Percentiles rank a stretch among this genome's conserved stretches.
These are phyloP conservation scores for Silvanus unidentatus DNA, from an alignment of 2,888 invertebrate genomes.

Conservation along the genomic window DNA sequence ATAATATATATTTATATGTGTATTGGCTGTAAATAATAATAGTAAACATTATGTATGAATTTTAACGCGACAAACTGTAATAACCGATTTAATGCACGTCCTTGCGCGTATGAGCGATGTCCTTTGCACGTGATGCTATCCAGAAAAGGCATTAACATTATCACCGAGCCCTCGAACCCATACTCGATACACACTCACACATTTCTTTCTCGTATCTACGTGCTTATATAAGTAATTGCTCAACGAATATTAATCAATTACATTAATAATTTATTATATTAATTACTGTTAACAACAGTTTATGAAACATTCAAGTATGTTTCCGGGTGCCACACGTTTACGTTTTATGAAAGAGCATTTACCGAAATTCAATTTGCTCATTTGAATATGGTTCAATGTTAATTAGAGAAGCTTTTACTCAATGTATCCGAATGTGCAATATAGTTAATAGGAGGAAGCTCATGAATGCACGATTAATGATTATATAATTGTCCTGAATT, in stretches of 20 bases:
- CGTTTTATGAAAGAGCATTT: too few species aligned
- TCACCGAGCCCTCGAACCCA: background rate
- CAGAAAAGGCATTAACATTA: constrained; percentile 6
- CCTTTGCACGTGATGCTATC: constrained; percentile 17
- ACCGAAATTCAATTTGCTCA: too few species aligned
- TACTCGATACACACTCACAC: background rate
- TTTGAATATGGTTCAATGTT: too few species aligned
- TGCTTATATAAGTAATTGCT: constrained; percentile 2
- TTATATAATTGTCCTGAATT: constrained; percentile 36
- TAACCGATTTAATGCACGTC: constrained; percentile 27
- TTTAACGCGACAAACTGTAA: constrained; percentile 20
- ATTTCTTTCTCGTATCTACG: background rate
- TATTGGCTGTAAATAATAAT: constrained; percentile 1
- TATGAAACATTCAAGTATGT: too few species aligned
- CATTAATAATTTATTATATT: too few species aligned
- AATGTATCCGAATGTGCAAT: too few species aligned
- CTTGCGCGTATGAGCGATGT: constrained; percentile 26
- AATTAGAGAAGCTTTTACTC: too few species aligned
- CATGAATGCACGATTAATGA: constrained; percentile 8
- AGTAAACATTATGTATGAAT: constrained; percentile 9
- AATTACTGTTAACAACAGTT: too few species aligned
- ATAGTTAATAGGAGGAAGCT: background rate
- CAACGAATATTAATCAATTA: too few species aligned
- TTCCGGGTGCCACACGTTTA: too few species aligned
- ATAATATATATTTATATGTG: background rate